phyloP scores from a whole-genome alignment of 2,113 vertebrate genomes.

The Eptatretus burgeri region DNA sequence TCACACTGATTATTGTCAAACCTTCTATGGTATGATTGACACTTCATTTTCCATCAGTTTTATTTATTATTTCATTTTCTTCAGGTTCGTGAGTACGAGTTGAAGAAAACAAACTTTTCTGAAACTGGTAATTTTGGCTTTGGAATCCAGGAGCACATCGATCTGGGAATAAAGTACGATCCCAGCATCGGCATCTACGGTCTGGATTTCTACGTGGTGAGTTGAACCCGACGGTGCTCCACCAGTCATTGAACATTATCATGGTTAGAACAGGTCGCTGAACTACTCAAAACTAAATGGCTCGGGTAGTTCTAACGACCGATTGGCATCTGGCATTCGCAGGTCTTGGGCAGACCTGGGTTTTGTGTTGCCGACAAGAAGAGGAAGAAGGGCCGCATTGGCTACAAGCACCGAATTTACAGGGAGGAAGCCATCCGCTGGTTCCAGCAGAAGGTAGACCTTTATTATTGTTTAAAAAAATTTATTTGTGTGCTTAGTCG shows the following conservation, averaged over 20 bases:
- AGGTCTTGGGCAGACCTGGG: slow-evolving; percentile 85
- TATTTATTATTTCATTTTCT: slow-evolving; percentile 5
- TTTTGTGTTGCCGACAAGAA: slow-evolving; percentile 99
- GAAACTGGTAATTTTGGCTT: slow-evolving; percentile 96
- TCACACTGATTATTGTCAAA: too few species aligned
- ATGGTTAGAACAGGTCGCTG: background rate
- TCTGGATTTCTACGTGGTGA: slow-evolving; percentile 91
- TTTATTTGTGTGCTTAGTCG: background rate
- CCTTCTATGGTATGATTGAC: too few species aligned
- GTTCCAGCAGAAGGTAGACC: slow-evolving; percentile 85
- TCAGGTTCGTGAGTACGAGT: slow-evolving; percentile 78
- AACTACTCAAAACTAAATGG: background rate
- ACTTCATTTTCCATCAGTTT: too few species aligned
- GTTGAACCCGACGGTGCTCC: slow-evolving; percentile 11
- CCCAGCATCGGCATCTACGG: slow-evolving; percentile 96
- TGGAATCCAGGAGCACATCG: slow-evolving; percentile 95
- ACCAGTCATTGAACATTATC: background rate
- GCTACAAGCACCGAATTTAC: slow-evolving; percentile 76
- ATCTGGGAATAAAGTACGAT: slow-evolving; percentile 91
- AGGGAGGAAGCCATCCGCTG: slow-evolving; percentile 98
- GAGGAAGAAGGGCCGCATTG: slow-evolving; percentile 64
- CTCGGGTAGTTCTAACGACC: background rate
- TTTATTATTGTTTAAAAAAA: background rate
- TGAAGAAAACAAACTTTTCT: slow-evolving; percentile 93
- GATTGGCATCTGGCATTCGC: slow-evolving; percentile 8